Base-by-base conservation (phyloP, 2,113 vertebrate species). In the Apeltes quadracus region DNA sequence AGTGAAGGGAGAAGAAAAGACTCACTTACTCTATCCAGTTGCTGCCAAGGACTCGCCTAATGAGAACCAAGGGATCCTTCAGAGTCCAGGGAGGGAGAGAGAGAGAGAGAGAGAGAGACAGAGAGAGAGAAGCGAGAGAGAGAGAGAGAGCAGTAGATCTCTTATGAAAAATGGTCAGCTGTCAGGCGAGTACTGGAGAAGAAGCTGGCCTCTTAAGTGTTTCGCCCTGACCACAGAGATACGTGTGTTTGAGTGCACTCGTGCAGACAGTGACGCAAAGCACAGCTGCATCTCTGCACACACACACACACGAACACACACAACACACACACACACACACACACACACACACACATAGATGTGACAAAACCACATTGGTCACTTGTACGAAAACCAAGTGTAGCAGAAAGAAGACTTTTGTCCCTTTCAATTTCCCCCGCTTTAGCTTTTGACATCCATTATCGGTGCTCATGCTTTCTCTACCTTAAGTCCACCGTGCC, bases 1-100 rank as follows among this genome's bases (percentile, higher is more conserved):
- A 73, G 62, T 55, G 53, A 69, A 63, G 62, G 65, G 61, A 48
- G 73, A 72, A 64, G 72, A 69, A 79, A 72, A 76, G 18, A 34
- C 43, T 76, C 36, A 16, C 39, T 53, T 75, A 61, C 51, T 79
- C 65, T 68, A 66, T 64, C 53, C 72, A 82, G 75, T 78, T 65
- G 75, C 71, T 85, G 78, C 69, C 63, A 80, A 53, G 48, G 61
- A 76, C 62, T 62, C 36, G 23, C 63, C 76, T 89, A 89, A 90
- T 85, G 78, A 82, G 80, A 70, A 71, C 71, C 69, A 4, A 78
- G 84, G 78, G 82, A 81, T 56, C 51, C 36, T 68, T 48, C 64
- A 59, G 67, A 63, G 76, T 34, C 12, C 2, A 56, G 61, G 25
- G 66, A 81, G 36, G 51, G 46, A 65, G 39, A 73, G n/a, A 51